phyloP scores from a whole-genome alignment of 2,888 invertebrate genomes.

The Drosophila histrio region DNA sequence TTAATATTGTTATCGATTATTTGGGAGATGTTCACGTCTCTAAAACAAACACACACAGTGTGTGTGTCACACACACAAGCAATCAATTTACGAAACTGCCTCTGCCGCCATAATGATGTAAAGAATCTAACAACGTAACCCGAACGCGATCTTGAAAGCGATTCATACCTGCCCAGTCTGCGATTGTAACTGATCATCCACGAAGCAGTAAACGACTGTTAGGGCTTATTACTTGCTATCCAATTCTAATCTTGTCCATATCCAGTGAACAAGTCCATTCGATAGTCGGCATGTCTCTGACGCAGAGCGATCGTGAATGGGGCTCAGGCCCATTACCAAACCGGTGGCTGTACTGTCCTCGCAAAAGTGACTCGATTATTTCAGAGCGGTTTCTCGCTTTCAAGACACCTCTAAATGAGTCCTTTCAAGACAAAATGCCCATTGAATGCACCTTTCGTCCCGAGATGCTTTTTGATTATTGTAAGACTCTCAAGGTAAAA shows the following conservation, averaged over 20 bases:
- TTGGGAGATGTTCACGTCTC: not conserved
- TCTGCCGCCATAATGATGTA: not conserved
- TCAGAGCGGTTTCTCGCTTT: conserved; percentile 91
- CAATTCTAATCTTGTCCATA: not conserved
- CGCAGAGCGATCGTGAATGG: conserved; percentile 63
- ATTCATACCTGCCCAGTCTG: not conserved
- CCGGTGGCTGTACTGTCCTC: conserved; percentile 94
- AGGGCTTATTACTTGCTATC: not conserved
- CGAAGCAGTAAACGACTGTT: not conserved
- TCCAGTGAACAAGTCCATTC: conserved; percentile 6
- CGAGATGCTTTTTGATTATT: conserved; percentile 92
- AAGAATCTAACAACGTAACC: not conserved
- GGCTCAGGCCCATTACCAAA: conserved; percentile 90
- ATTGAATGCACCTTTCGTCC: conserved; percentile 93
- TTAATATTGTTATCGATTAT: not conserved
- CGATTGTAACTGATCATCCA: not conserved
- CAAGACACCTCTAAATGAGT: conserved; percentile 92
- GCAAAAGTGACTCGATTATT: conserved; percentile 90
- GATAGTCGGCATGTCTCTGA: conserved; percentile 25
- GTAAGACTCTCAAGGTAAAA: conserved; percentile 90
- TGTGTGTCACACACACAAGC: not conserved
- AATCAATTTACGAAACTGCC: not conserved
- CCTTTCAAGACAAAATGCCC: conserved; percentile 94
- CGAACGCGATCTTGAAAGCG: not conserved
- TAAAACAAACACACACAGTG: not conserved